phyloP scores from a whole-genome alignment of 2,797 vertebrate genomes.

The Clarias laeviceps region DNA sequence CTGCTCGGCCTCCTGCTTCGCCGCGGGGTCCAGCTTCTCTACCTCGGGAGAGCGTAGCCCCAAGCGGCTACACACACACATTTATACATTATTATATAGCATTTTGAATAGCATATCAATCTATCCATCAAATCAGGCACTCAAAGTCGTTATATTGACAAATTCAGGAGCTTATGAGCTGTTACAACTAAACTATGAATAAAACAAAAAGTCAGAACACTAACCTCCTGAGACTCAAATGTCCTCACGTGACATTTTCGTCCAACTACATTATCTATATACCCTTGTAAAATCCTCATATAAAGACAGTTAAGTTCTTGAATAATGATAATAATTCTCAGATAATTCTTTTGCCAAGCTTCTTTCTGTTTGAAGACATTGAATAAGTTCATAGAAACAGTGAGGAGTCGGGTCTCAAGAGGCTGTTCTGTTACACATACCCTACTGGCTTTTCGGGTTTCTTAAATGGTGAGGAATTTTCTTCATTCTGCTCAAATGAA shows the following conservation, averaged over 20 bases:
- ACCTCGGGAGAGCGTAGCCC: slow-evolving; percentile 58
- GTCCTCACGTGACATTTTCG: too few species aligned
- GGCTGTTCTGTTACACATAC: slow-evolving; percentile 65
- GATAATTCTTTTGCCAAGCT: too few species aligned
- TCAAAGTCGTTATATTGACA: not conserved
- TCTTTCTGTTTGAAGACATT: too few species aligned
- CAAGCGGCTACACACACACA: slow-evolving; percentile 65
- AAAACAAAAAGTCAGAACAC: too few species aligned
- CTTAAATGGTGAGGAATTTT: slow-evolving; percentile 80
- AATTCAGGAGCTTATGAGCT: not conserved
- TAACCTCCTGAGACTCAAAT: too few species aligned
- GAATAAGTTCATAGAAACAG: too few species aligned
- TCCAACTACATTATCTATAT: too few species aligned
- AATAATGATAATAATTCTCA: too few species aligned
- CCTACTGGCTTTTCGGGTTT: slow-evolving; percentile 82
- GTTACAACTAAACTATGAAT: not conserved
- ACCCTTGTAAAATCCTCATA: too few species aligned
- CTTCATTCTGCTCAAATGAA: slow-evolving; percentile 75
- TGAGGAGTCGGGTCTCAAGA: too few species aligned
- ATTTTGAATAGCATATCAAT: not conserved
- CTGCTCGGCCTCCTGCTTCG: slow-evolving; percentile 78
- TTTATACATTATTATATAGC: too few species aligned
- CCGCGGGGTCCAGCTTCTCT: slow-evolving; percentile 61
- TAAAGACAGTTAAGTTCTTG: too few species aligned
- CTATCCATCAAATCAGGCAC: not conserved